Conservation (phyloP, 2,797 vertebrate genomes). For the Acanthurus lineatus region DNA sequence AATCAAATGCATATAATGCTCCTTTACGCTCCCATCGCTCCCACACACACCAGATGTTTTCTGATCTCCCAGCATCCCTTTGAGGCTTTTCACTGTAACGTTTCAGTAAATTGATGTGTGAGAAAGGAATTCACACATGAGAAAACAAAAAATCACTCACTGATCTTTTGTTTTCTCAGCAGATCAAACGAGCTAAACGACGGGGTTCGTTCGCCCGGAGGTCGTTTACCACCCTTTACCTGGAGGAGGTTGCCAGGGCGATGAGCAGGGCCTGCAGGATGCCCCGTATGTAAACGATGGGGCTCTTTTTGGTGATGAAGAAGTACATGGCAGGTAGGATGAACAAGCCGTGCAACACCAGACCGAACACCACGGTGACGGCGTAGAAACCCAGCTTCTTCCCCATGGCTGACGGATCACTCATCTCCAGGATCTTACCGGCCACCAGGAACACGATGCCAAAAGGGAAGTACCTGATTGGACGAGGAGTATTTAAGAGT, state of each 20-base stretch:
- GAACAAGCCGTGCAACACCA: constrained; percentile 94
- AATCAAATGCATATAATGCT: constrained; percentile 17
- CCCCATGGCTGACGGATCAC: constrained; percentile 93
- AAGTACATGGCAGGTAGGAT: constrained; percentile 97
- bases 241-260: constrained; percentile 96
- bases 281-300: constrained; percentile 95
- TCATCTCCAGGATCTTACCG: constrained; percentile 98
- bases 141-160: too few relatives aligned
- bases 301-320: constrained; percentile 97
- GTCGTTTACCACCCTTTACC: constrained; percentile 82
- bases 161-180: too few relatives aligned
- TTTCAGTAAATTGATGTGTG: too few relatives aligned
- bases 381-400: constrained; percentile 97
- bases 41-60: background rate
- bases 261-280: constrained; percentile 96
- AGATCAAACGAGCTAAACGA: too few relatives aligned
- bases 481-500: background rate
- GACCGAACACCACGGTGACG: constrained; percentile 93
- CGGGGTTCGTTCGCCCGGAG: background rate
- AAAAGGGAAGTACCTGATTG: constrained; percentile 94
- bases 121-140: too few relatives aligned
- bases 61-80: too few relatives aligned
- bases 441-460: constrained; percentile 98
- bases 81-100: too few relatives aligned
- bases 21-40: constrained; percentile 39